A percentile compares a stretch with the other conserved stretches of the same genome.
Evolutionary conservation across 2,113 vertebrate species (phyloP).

Genomic region (Synchiropus splendidus): DNA sequence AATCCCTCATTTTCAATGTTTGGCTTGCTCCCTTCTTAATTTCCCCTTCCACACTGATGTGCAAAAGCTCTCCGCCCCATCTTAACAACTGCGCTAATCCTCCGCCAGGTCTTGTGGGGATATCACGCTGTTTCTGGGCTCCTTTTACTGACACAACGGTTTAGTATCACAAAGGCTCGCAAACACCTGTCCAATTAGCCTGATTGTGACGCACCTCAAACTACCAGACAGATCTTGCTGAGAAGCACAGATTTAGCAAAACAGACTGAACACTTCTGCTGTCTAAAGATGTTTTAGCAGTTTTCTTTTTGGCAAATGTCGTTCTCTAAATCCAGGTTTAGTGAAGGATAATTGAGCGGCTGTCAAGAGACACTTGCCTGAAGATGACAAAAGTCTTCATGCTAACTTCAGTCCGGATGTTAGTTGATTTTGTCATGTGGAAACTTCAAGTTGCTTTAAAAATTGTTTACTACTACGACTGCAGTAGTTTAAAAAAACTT

Average conservation of each 20-base stretch:
- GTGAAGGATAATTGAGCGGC: conserved; percentile 50
- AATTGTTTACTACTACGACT: no score
- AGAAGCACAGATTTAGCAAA: conserved; percentile 49
- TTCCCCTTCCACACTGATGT: conserved; percentile 51
- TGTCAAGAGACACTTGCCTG: conserved; percentile 38
- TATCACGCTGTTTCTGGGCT: conserved; percentile 52
- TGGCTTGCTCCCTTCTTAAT: conserved; percentile 39
- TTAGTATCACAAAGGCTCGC: conserved; percentile 50
- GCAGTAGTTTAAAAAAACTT: no score
- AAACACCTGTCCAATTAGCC: conserved; percentile 63
- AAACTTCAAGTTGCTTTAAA: no score
- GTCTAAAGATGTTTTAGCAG: conserved; percentile 37
- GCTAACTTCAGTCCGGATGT: conserved; percentile 6
- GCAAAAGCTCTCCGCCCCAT: conserved; percentile 39
- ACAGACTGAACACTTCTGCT: conserved; percentile 37
- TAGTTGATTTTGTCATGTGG: no score
- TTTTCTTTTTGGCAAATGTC: conserved; percentile 52
- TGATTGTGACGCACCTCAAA: conserved; percentile 57
- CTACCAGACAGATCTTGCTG: conserved; percentile 43
- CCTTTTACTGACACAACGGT: conserved; percentile 46
- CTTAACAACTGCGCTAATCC: conserved; percentile 47
- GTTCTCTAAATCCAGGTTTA: conserved; percentile 58
- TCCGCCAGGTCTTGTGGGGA: conserved; percentile 35
- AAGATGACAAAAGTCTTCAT: conserved; percentile 26
- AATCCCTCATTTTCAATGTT: conserved; percentile 46